Evolutionary conservation across 2,113 vertebrate species (phyloP).

Genomic region (Hylia prasina): DNA sequence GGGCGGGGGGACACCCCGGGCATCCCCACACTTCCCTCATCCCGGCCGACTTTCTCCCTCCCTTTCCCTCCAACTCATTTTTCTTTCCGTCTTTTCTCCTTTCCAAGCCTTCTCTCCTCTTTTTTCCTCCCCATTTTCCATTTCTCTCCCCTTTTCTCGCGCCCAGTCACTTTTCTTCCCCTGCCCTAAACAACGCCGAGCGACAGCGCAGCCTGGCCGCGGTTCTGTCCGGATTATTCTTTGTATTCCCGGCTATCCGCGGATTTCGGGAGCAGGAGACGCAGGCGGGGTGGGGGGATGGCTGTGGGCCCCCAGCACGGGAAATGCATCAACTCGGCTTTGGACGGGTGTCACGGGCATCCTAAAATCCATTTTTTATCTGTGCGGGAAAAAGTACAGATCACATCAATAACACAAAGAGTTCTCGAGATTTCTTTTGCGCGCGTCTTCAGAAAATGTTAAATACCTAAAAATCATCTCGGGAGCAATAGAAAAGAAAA

Average conservation of each 20-base stretch:
- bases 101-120: background rate
- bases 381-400: background rate
- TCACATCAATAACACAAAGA: background rate
- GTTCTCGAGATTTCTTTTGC: too few relatives aligned
- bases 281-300: accelerated
- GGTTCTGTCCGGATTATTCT: accelerated
- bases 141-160: background rate
- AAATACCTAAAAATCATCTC: too few relatives aligned
- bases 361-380: background rate
- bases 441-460: background rate
- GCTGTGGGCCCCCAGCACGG: background rate
- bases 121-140: background rate
- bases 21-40: background rate
- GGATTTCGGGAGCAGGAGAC: background rate
- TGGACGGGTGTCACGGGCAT: too few relatives aligned
- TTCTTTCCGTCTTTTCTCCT: background rate
- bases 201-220: background rate
- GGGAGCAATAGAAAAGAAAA: accelerated
- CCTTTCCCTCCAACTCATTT: background rate
- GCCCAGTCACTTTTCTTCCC: background rate
- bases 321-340: accelerated
- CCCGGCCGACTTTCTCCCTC: background rate
- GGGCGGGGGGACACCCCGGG: background rate
- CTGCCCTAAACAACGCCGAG: background rate
- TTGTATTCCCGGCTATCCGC: background rate